Base-by-base conservation (phyloP, 53 echinoderm and acorn worm species). In the Pentamera pediparva region DNA sequence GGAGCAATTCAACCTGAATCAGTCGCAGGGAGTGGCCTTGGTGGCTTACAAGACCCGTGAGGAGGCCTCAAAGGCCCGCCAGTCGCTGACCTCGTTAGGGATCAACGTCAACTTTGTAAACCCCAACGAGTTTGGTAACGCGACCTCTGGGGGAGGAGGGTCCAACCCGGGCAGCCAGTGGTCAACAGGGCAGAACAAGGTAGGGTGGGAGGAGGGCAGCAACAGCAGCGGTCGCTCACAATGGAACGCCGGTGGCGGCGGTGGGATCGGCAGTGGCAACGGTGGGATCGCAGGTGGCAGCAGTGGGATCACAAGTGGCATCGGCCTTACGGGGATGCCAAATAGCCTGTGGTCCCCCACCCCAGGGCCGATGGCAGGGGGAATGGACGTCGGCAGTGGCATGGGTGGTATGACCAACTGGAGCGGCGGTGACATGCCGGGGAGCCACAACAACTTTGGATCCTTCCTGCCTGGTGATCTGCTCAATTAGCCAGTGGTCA, bases 1-100 rank as follows among this genome's bases (percentile, higher is more conserved):
- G 62, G 91, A 98, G 13, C 88, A 82, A 48, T 98, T 91, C 86
- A 88, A 91, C 74, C 76, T 92, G 75, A 91, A 98, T 71, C 85
- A 80, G 51, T 64, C 83, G 37, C 98, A 98, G 62, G 89, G 91
- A 60, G 82, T 85, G 13, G 89, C 89, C 73, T 72, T 91, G 89
- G 85, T 98, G 26, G 78, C 75, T 43, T 98, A 88, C 76, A 83
- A 86, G 70, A 86, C 80, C 17, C 78, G 80, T 10, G 91, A 92
- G 9, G 98, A 98, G 32, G 98, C 98, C n/a, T 37, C 79, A 75
- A 88, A 91, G 70, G 91, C 91, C 55, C 91, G 85, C 53, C 59
- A 74, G 59, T 59, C 59, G 21, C 81, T 98, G 59, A 70, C 78
- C 54, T 76, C 86, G 36, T 81, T 86, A 58, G 76, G 82, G 62